Percentiles rank a stretch among this genome's conserved stretches.
phyloP scores from a whole-genome alignment of 2,888 invertebrate species.

The Pyrocoelia pectoralis region DNA sequence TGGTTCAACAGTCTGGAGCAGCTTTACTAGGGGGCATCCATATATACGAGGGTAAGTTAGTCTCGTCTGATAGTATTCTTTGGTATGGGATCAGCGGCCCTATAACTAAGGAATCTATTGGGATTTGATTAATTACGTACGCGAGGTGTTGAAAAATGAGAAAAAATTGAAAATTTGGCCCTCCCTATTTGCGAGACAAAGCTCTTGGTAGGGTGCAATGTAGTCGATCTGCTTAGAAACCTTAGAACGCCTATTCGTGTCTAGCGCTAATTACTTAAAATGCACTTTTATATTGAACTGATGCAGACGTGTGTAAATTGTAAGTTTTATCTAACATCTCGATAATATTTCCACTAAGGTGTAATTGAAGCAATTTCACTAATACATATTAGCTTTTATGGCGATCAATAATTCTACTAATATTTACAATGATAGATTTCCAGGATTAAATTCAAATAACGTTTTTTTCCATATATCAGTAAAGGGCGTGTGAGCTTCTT shows the following conservation, averaged over 20 bases:
- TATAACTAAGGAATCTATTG: not conserved
- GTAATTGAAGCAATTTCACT: too few species aligned
- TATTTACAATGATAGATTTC: not conserved
- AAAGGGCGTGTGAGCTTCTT: constrained; percentile 28
- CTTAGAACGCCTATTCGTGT: too few species aligned
- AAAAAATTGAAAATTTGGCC: not conserved
- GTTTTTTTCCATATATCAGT: constrained; percentile 16
- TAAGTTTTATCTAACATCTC: too few species aligned
- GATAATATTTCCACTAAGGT: too few species aligned
- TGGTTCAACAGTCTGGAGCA: constrained; percentile 41
- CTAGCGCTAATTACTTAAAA: too few species aligned
- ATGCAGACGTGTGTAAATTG: too few species aligned
- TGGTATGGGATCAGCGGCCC: constrained; percentile 23
- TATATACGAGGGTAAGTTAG: constrained; percentile 36
- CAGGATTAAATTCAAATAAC: constrained; percentile 14
- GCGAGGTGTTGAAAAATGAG: not conserved
- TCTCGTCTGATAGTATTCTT: constrained; percentile 32
- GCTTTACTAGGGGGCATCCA: constrained; percentile 28
- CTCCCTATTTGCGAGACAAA: too few species aligned
- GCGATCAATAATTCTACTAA: not conserved
- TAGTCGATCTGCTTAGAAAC: too few species aligned
- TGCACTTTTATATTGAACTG: too few species aligned
- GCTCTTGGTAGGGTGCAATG: too few species aligned
- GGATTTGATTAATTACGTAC: not conserved
- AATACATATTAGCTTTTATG: not conserved